Evolutionary conservation across 2,113 vertebrate genomes (phyloP).

Genomic region (Rhodinocichla rosea): DNA sequence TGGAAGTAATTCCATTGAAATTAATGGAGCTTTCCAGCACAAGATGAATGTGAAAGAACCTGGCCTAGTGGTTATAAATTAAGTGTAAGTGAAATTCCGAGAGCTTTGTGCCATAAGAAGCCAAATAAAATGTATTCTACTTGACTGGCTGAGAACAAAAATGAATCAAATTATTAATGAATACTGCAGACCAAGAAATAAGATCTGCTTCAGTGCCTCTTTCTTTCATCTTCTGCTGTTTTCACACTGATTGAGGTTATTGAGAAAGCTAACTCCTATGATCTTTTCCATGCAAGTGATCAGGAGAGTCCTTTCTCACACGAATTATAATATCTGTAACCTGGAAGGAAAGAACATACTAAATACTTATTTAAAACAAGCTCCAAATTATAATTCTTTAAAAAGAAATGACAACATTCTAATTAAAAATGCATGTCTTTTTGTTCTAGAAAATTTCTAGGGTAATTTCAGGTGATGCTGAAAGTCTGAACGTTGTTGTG

Average conservation of each 20-base stretch:
- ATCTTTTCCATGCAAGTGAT: neutral
- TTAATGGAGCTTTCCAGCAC: neutral
- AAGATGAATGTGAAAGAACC: neutral
- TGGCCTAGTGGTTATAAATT: conserved; percentile 4
- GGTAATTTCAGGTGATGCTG: neutral
- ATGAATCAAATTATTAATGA: conserved; percentile 35
- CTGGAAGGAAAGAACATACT: neutral
- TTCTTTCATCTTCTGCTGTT: neutral
- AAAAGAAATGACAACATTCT: neutral
- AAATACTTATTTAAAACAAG: neutral
- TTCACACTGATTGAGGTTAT: neutral
- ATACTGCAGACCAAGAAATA: conserved; percentile 24
- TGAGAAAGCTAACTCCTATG: neutral
- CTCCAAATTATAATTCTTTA: neutral
- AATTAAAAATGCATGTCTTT: neutral
- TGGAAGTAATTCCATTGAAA: conserved; percentile 12
- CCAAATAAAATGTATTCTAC: conserved; percentile 26
- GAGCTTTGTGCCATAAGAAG: neutral
- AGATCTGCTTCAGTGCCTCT: conserved; percentile 10
- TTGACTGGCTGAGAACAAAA: neutral
- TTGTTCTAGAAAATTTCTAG: neutral
- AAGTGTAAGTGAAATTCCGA: neutral
- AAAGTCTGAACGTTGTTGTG: neutral
- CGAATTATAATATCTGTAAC: neutral
- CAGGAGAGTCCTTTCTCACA: neutral